These are phyloP conservation scores for Pimephales promelas DNA, from an alignment of 2,113 vertebrate species.

Conservation along the genomic window DNA sequence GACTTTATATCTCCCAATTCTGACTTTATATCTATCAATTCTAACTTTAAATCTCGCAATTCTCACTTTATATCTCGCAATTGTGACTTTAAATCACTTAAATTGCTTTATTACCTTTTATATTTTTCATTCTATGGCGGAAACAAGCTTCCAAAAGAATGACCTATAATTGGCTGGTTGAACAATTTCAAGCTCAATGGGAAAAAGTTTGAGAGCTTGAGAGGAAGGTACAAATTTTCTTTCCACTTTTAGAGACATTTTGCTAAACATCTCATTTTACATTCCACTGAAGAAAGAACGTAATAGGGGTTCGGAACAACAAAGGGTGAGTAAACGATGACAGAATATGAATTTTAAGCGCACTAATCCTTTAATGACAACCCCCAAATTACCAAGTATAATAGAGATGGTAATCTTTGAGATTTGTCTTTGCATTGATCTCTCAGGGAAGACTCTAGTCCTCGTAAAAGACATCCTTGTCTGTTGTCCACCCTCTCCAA, in stretches of 20 bases:
- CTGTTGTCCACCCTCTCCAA: conserved; percentile 61
- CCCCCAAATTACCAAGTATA: background rate
- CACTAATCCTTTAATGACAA: background rate
- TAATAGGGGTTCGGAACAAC: background rate
- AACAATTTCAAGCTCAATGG: background rate
- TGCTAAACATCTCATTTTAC: background rate
- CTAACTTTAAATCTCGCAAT: too few species aligned
- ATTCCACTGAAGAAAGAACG: background rate
- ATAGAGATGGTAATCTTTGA: background rate
- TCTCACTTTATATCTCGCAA: too few species aligned
- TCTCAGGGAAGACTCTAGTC: background rate
- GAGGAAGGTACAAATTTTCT: background rate
- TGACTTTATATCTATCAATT: too few species aligned
- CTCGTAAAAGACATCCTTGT: conserved; percentile 55
- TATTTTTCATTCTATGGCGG: too few species aligned
- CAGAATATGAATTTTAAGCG: background rate
- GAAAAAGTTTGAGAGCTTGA: background rate
- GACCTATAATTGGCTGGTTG: conserved; percentile 3
- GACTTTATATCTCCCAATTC: too few species aligned
- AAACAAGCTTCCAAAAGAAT: too few species aligned
- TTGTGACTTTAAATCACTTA: too few species aligned
- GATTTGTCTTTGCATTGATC: conserved; percentile 13
- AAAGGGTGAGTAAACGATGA: background rate
- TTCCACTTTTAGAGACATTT: background rate
- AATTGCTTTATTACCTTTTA: too few species aligned